Evolutionary conservation across 2,113 vertebrate species (phyloP).

Genomic region (Emydocephalus ijimae): DNA sequence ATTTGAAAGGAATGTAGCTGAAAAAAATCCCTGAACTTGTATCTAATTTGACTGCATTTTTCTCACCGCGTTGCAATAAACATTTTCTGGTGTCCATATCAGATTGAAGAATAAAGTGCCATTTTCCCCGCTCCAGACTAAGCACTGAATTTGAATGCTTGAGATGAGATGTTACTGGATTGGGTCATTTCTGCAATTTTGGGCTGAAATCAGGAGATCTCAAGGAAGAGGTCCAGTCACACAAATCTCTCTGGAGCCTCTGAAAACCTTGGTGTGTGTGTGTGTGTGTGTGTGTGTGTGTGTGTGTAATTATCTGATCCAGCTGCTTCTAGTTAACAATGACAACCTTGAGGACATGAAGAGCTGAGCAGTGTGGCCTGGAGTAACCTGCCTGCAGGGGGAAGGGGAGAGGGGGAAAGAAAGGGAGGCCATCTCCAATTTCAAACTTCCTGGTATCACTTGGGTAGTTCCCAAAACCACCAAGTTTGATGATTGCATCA

Average conservation of each 20-base stretch:
- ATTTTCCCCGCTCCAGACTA: neutral
- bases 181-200: neutral
- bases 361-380: accelerated
- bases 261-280: accelerated
- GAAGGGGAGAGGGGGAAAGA: neutral
- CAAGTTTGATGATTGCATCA: neutral
- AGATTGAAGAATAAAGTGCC: neutral
- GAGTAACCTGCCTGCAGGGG: accelerated
- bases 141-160: neutral
- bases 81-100: neutral
- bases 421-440: constrained; percentile 14
- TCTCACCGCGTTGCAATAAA: neutral
- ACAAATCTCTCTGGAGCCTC: accelerated
- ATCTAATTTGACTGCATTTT: neutral
- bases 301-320: neutral
- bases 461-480: neutral
- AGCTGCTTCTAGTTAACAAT: neutral
- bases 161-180: neutral
- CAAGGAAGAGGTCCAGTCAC: neutral
- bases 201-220: neutral
- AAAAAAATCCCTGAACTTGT: neutral
- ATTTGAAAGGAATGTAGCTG: neutral
- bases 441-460: neutral
- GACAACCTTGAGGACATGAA: neutral
- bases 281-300: no score